Evolutionary conservation across 2,113 vertebrate species (phyloP).

Genomic region (Stigmatopora nigra): DNA sequence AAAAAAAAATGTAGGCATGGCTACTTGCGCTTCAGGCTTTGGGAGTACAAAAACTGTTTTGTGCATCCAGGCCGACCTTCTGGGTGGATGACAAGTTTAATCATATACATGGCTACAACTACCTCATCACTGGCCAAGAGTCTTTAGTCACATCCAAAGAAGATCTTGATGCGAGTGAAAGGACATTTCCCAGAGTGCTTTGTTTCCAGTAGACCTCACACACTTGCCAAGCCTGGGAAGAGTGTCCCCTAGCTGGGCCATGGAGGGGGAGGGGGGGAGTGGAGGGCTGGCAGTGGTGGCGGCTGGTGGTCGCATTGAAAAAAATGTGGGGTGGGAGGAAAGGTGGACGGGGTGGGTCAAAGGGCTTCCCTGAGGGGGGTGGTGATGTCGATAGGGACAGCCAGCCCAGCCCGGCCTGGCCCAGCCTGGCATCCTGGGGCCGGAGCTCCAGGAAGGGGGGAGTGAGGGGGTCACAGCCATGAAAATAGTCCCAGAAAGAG

Average conservation of each 20-base stretch:
- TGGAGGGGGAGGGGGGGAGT: constrained; percentile 6
- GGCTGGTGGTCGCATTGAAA: constrained; percentile 46
- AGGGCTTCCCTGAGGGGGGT: constrained; percentile 72
- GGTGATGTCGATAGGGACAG: constrained; percentile 60
- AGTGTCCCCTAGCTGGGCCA: constrained; percentile 41
- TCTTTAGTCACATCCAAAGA: constrained; percentile 48
- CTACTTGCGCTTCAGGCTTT: constrained; percentile 49
- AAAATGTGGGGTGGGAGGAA: constrained; percentile 37
- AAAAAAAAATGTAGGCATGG: constrained; percentile 55
- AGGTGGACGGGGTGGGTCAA: constrained; percentile 28
- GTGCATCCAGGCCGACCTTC: constrained; percentile 56
- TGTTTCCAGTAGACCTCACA: constrained; percentile 28
- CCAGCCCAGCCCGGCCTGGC: constrained; percentile 52
- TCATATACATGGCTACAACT: constrained; percentile 48
- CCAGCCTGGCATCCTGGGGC: constrained; percentile 50
- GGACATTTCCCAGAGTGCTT: constrained; percentile 46
- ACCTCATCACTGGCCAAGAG: constrained; percentile 50
- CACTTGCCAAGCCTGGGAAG: constrained; percentile 33
- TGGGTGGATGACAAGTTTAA: constrained; percentile 55
- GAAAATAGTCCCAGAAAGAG: constrained; percentile 50
- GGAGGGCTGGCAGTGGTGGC: constrained; percentile 50
- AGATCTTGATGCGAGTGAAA: constrained; percentile 56
- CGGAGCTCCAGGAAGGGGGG: constrained; percentile 45
- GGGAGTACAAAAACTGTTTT: constrained; percentile 52
- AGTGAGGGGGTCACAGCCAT: constrained; percentile 53